Base-by-base conservation (phyloP, 2,113 vertebrate genomes). In the Saccopteryx bilineata region DNA sequence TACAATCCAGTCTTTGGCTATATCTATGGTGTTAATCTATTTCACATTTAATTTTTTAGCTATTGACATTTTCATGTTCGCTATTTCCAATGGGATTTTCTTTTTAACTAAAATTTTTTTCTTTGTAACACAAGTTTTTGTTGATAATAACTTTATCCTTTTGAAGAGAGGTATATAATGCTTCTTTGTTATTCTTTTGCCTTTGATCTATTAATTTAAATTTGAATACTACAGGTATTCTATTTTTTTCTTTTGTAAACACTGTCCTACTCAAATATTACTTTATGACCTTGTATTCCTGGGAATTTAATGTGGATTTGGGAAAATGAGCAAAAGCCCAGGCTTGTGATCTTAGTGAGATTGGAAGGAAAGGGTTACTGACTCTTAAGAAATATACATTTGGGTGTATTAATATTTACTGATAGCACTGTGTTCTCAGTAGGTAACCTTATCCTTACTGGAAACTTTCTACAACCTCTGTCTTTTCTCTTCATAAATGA, bases 21-120 rank as follows among this genome's bases (percentile, higher is more conserved):
- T 26, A 52, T 71, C 2, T 82, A 7, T 46, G 39, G 1, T 56
- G 39, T 81, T 50, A 91, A 21, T 10, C 18, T 89, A 66, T 31
- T 81, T 74, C 39, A 66, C 10, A 5, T 89, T 95, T 85, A n/a
- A 86, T 86, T 86, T 81, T 95, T 78, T 11, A 75, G 19, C 46
- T 79, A 75, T 71, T 76, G 0, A 50, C 26, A 11, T 92, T 90
- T 95, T 93, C 28, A 56, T 79, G 60, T 19, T 76, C n/a, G 66
- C 13, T 69, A n/a, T 92, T 81, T 61, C 14, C 48, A 82, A 60
- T 54, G 39, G 1, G 1, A 46, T 69, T 88, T 85, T 69, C 12
- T 72, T 94, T 68, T 68, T 78, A 58, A 61, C 19, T 56, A 61
- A 14, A 75, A 24, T 2, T 48, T 74, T 74, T 87, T 84, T 69